A percentile compares a stretch with the other conserved stretches of the same genome.
phyloP scores from a whole-genome alignment of 2,888 invertebrate species.

The Drosophila kambysellisi region DNA sequence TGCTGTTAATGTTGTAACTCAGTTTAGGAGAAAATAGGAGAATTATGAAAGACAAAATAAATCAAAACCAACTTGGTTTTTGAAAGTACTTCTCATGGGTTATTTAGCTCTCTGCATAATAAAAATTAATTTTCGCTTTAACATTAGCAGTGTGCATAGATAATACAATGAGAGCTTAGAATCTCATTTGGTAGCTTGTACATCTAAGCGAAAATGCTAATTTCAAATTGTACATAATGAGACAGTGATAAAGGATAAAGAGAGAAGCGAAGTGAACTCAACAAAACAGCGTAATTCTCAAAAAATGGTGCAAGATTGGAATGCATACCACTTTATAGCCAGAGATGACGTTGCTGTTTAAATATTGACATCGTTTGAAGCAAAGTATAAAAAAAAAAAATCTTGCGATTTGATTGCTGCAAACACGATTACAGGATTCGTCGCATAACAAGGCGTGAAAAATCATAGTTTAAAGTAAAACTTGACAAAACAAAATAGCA shows the following conservation, averaged over 20 bases:
- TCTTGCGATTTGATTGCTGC: neutral
- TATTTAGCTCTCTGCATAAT: neutral
- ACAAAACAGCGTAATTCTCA: neutral
- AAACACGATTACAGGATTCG: neutral
- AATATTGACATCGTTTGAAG: constrained; percentile 4
- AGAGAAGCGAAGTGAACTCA: neutral
- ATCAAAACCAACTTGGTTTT: neutral
- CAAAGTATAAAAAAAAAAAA: neutral
- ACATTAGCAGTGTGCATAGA: neutral
- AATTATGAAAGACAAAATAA: neutral
- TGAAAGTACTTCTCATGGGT: neutral
- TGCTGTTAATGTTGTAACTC: neutral
- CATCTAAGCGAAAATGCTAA: neutral
- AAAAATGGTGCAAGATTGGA: constrained; percentile 1
- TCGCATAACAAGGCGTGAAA: neutral
- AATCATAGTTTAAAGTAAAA: too few species aligned
- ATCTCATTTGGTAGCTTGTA: neutral
- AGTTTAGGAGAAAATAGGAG: too few species aligned
- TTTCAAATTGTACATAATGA: neutral
- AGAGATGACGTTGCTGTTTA: neutral
- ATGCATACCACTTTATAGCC: constrained; percentile 7
- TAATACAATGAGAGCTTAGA: neutral
- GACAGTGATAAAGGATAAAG: neutral
- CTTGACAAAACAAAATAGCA: neutral
- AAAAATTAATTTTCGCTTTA: neutral